Base-by-base conservation (phyloP, 1,140 invertebrate species). In the Nylanderia fulva region DNA sequence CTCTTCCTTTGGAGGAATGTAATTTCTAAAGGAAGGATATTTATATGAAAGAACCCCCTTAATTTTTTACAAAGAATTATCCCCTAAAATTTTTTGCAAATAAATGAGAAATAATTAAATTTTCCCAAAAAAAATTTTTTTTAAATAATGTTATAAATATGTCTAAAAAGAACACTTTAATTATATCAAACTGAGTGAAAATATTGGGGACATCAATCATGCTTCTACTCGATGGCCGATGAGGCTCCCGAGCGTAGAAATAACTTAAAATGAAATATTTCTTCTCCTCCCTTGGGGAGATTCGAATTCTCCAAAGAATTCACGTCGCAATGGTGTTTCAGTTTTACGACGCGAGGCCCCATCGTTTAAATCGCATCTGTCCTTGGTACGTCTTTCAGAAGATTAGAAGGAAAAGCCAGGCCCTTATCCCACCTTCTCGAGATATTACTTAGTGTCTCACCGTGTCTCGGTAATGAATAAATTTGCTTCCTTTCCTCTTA, bases 321-420 rank as follows among this genome's bases (percentile, higher is more conserved):
- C 27, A 33, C 42, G 63, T 66, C 39, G 39, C 39, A 36, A 48
- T 36, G 24, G 39, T 48, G 39, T 8, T 29, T 79, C 76, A 48
- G 24, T 54, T 33, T 52, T 42, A 69, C 61, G 18, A 13, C 45
- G 42, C 27, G 9, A 48, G 27, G 56, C 58, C 24, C 58, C 48
- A 39, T 24, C 68, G 36, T 60, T 63, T n/a, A 33, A 56, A 80
- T 69, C 15, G 66, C 64, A 56, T 80, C 64, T 80, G 21, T 80
- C 52, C 36, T 71, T 71, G 64, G n/a, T 8, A 64, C 68, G 45
- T 80, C 63, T 80, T 29, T 80, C 18, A 80, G 39, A 56, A 69
- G 77, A 80, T 69, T 71, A 71, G 24, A 29, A 80, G 21, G 13
- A 80, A 48, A 48, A 58, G 33, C 64, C 52, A 36, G 11, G 33